Evolutionary conservation across 2,113 vertebrate species (phyloP).

Genomic region (Eolophus roseicapilla): DNA sequence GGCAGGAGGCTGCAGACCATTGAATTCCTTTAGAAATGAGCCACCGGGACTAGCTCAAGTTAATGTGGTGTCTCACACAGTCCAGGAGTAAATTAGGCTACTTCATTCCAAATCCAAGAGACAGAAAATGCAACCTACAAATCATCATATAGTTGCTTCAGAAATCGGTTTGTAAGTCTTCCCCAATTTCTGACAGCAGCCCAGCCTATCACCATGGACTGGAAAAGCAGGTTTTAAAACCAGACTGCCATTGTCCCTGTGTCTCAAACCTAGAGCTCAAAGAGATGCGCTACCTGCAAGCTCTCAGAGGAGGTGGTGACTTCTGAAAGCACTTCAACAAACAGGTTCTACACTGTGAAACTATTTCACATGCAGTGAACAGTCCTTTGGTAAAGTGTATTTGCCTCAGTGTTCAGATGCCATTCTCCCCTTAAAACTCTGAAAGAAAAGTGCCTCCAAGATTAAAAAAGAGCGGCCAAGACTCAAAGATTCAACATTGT

Average conservation of each 20-base stretch:
- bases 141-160: neutral
- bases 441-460: neutral
- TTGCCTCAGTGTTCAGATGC: neutral
- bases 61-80: rapidly evolving
- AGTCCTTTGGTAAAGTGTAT: neutral
- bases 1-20: neutral
- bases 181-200: neutral
- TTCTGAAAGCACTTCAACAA: neutral
- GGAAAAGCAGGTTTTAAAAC: neutral
- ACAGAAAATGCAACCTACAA: neutral
- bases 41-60: neutral
- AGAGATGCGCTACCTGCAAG: neutral
- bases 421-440: neutral
- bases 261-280: neutral
- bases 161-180: neutral
- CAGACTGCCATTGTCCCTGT: neutral
- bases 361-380: neutral
- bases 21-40: neutral
- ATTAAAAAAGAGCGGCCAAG: neutral
- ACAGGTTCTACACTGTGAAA: neutral
- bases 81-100: neutral
- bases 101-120: neutral
- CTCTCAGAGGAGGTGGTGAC: neutral
- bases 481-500: neutral
- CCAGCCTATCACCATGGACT: neutral